Conservation (phyloP, 37 sponge, comb jelly and placozoan species). For the Oscarella lobularis region DNA sequence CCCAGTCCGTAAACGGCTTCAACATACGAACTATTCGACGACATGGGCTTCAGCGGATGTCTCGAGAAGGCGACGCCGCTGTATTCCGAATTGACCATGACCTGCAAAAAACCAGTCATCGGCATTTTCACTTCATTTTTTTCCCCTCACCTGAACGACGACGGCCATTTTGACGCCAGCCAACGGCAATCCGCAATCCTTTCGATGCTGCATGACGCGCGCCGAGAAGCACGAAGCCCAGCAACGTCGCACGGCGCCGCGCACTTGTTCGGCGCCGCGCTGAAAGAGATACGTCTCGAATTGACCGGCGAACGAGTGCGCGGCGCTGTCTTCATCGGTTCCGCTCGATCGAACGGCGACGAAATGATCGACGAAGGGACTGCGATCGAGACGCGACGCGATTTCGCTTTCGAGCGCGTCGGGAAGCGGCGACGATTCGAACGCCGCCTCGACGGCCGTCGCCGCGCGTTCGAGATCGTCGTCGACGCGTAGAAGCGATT, state of each 20-base stretch:
- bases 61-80: conserved; percentile 82
- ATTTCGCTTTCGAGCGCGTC: conserved; percentile 19
- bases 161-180: conserved; percentile 64
- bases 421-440: conserved; percentile 22
- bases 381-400: background rate
- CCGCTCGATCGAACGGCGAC: conserved; percentile 81
- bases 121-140: background rate
- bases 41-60: conserved; percentile 67
- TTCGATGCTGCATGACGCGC: conserved; percentile 67
- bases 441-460: conserved; percentile 5
- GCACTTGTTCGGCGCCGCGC: conserved; percentile 28
- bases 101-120: conserved; percentile 21
- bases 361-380: conserved; percentile 22
- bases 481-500: background rate
- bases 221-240: conserved; percentile 73
- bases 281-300: conserved; percentile 78
- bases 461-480: background rate
- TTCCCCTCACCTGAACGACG: conserved; percentile 68
- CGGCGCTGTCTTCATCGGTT: conserved; percentile 74
- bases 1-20: conserved; percentile 79
- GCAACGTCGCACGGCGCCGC: conserved; percentile 36
- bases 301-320: conserved; percentile 86
- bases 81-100: conserved; percentile 64
- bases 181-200: conserved; percentile 34
- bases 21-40: conserved; percentile 33